A percentile compares a stretch with the other conserved stretches of the same genome.
These are phyloP conservation scores for Physocephala rufipes DNA, from an alignment of 2,888 invertebrate species.

Conservation along the genomic window DNA sequence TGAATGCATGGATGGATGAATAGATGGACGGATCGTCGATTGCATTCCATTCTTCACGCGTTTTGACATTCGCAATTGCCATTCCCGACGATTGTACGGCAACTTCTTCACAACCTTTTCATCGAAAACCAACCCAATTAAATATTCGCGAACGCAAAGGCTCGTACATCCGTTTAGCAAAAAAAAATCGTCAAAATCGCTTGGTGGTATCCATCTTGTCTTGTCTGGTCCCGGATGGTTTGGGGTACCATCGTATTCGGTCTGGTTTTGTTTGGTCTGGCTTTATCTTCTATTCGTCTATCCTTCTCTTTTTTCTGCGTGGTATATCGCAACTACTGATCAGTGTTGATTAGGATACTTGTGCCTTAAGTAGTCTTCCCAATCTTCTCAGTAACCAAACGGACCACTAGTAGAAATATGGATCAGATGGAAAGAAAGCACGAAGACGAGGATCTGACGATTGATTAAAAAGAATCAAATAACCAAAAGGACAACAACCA, in stretches of 20 bases:
- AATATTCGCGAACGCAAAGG: background rate
- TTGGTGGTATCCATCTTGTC: background rate
- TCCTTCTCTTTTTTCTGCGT: too few relatives aligned
- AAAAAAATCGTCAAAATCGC: background rate
- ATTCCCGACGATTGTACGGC: constrained; percentile 20
- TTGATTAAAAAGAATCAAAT: background rate
- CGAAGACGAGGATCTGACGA: background rate
- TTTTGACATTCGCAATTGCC: constrained; percentile 30
- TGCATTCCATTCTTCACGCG: constrained; percentile 32
- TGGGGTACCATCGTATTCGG: too few relatives aligned
- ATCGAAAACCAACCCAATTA: constrained; percentile 35
- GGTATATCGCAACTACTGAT: constrained; percentile 33
- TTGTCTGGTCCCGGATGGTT: too few relatives aligned
- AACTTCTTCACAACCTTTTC: constrained; percentile 6
- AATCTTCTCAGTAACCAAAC: background rate
- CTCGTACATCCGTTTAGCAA: constrained; percentile 4
- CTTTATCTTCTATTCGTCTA: constrained; percentile 2
- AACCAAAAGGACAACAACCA: background rate
- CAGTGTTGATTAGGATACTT: constrained; percentile 35
- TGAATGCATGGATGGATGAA: background rate
- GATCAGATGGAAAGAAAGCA: background rate
- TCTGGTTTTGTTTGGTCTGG: background rate
- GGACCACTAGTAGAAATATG: background rate
- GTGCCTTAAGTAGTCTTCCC: constrained; percentile 4
- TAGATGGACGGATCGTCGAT: constrained; percentile 15